Conservation (phyloP, 92 coral and sea anemone genomes). For the Siderastrea radians region DNA sequence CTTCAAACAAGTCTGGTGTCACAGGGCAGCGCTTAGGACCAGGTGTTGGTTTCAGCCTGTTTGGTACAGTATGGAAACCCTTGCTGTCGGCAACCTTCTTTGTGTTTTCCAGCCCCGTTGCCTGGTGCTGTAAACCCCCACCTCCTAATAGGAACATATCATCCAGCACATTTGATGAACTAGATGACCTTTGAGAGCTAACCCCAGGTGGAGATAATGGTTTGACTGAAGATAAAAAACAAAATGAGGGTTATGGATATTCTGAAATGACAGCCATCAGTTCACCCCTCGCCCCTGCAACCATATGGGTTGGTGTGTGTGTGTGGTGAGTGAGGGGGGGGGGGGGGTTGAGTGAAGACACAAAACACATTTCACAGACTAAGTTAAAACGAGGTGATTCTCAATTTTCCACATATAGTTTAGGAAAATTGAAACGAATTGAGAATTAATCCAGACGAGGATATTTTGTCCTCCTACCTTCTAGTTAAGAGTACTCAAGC, state of each 20-base stretch:
- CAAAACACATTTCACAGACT: too few relatives aligned
- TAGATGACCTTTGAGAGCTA: not conserved
- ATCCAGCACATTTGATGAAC: constrained; percentile 20
- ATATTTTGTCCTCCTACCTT: too few relatives aligned
- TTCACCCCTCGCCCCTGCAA: too few relatives aligned
- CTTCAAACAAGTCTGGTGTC: constrained; percentile 16
- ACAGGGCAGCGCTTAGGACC: constrained; percentile 28
- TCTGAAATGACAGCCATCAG: too few relatives aligned
- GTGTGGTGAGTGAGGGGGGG: too few relatives aligned
- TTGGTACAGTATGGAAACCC: constrained; percentile 32
- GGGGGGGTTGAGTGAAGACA: too few relatives aligned
- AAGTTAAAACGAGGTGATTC: too few relatives aligned
- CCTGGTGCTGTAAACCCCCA: not conserved
- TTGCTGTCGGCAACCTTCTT: not conserved
- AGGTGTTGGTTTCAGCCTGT: not conserved
- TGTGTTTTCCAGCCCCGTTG: not conserved
- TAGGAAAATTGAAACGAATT: too few relatives aligned
- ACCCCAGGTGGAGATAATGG: not conserved
- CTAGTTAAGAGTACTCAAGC: too few relatives aligned
- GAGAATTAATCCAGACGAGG: too few relatives aligned
- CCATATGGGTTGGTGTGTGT: too few relatives aligned
- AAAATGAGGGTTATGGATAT: not conserved
- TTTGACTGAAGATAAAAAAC: not conserved
- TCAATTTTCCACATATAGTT: too few relatives aligned
- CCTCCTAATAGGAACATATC: not conserved